Evolutionary conservation across 2,113 vertebrate species (phyloP).

Genomic region (Phrynocephalus versicolor): DNA sequence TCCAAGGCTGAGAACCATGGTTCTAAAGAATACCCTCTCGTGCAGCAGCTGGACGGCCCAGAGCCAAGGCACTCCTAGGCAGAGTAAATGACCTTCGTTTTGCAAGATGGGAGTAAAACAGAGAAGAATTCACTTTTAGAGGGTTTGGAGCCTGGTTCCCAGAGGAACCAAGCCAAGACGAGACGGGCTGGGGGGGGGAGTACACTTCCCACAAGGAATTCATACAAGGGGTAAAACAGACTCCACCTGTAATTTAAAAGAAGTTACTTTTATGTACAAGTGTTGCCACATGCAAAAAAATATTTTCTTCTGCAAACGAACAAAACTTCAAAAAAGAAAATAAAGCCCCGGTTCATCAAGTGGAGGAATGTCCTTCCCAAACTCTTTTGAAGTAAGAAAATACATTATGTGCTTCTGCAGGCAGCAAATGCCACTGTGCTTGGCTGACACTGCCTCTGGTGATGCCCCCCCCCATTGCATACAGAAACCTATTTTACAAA

Average conservation of each 20-base stretch:
- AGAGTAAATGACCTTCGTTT: background rate
- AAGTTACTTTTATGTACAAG: constrained; percentile 39
- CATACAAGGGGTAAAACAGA: background rate
- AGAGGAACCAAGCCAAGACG: background rate
- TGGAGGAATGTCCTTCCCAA: constrained; percentile 7
- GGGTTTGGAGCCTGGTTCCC: background rate
- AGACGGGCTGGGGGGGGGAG: background rate
- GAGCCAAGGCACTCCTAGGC: too few species aligned
- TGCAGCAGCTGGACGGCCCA: too few species aligned
- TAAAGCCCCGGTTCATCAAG: background rate
- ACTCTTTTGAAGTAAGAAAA: constrained; percentile 30
- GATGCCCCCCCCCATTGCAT: background rate
- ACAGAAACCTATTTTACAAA: constrained; percentile 20
- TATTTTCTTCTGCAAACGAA: constrained; percentile 30
- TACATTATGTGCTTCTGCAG: background rate
- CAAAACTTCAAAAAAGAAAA: background rate
- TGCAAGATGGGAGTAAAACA: background rate
- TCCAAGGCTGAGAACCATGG: too few species aligned
- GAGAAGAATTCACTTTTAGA: background rate
- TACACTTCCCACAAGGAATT: background rate
- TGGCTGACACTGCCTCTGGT: background rate
- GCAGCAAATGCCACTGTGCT: background rate
- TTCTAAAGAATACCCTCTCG: too few species aligned
- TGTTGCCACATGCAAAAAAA: constrained; percentile 39
- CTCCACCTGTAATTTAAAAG: constrained; percentile 9